Percentiles rank a stretch among this genome's conserved stretches.
Evolutionary conservation across 2,888 invertebrate species (phyloP).

Genomic region (Xylocampa areola): DNA sequence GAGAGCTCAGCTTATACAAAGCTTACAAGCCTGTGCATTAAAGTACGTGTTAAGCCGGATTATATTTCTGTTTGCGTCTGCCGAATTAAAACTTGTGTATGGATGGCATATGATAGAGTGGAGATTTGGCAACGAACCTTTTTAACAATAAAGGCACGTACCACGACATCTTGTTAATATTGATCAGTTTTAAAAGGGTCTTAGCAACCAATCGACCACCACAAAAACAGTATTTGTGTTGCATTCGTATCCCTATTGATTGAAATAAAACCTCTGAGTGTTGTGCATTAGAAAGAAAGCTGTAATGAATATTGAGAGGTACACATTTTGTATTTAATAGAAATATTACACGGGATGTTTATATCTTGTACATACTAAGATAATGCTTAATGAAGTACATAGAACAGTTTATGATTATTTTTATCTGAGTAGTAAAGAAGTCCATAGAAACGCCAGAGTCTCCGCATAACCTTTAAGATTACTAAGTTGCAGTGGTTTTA

Average conservation of each 20-base stretch:
- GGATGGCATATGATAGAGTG: constrained; percentile 55
- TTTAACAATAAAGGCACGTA: constrained; percentile 66
- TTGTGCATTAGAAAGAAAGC: neutral
- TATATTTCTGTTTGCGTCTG: constrained; percentile 47
- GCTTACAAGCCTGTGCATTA: constrained; percentile 26
- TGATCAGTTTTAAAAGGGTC: constrained; percentile 61
- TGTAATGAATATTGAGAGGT: neutral
- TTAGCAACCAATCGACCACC: constrained; percentile 44
- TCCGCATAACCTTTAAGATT: no score
- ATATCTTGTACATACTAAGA: no score
- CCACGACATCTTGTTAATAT: constrained; percentile 72
- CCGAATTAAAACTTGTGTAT: constrained; percentile 61
- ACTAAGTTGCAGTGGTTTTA: no score
- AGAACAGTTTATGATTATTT: no score
- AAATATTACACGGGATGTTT: no score
- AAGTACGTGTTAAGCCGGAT: constrained; percentile 62
- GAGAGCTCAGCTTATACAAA: constrained; percentile 12
- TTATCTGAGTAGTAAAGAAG: no score
- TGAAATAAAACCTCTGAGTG: constrained; percentile 16
- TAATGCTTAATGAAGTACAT: no score
- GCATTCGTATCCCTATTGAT: constrained; percentile 7
- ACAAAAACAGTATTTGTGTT: constrained; percentile 46
- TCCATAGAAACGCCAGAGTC: no score
- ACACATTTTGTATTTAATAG: no score
- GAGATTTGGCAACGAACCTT: constrained; percentile 44